Conservation (phyloP, 2,113 vertebrate genomes). For the Irena cyanogastra region DNA sequence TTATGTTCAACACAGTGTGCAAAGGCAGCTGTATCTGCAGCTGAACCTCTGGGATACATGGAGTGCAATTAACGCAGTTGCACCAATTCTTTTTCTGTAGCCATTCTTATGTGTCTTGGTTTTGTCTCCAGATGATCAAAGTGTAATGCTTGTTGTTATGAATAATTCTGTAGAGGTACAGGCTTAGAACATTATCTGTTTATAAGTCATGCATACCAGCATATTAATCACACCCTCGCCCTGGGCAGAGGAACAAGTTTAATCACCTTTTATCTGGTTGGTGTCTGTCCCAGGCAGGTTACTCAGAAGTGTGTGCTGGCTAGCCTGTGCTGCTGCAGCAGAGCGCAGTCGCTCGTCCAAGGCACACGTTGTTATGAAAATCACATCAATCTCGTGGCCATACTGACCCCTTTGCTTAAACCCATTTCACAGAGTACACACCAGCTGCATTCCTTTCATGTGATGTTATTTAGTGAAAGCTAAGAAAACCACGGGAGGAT, state of each 20-base stretch:
- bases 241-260: slow-evolving; percentile 21
- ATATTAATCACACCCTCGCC: not conserved
- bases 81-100: not conserved
- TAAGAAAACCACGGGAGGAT: not conserved
- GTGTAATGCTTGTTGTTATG: not conserved
- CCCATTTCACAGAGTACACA: not conserved
- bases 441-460: not conserved
- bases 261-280: slow-evolving; percentile 14
- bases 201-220: slow-evolving; percentile 38
- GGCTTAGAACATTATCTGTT: not conserved
- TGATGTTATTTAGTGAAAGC: not conserved
- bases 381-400: not conserved
- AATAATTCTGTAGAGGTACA: slow-evolving; percentile 11
- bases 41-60: not conserved
- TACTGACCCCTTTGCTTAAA: not conserved
- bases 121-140: not conserved
- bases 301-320: not conserved
- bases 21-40: not conserved
- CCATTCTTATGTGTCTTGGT: not conserved
- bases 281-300: not conserved
- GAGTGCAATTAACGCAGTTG: not conserved
- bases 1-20: not conserved
- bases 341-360: not conserved
- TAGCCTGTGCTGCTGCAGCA: not conserved
- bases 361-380: fast-evolving